phyloP scores from a whole-genome alignment of 1,140 invertebrate species.

The Caenorhabditis tropicalis region DNA sequence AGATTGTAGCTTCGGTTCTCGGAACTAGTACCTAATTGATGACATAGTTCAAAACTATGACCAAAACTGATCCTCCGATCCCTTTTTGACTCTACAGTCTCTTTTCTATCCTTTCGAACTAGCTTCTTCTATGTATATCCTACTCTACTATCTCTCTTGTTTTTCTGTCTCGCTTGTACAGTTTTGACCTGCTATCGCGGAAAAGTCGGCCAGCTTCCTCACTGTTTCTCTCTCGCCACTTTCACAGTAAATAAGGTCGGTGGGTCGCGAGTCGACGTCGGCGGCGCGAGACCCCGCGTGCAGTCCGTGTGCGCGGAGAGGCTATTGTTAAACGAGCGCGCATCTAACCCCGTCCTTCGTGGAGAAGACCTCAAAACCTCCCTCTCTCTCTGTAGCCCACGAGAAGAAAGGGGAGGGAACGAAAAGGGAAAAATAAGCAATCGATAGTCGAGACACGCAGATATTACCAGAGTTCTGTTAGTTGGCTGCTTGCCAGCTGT shows the following conservation, averaged over 20 bases:
- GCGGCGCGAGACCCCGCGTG: constrained; percentile 33
- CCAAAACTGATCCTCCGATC: not conserved
- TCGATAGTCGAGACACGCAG: constrained; percentile 38
- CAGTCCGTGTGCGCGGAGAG: constrained; percentile 17
- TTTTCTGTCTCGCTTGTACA: constrained; percentile 3
- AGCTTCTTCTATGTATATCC: not conserved
- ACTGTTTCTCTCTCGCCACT: constrained; percentile 9
- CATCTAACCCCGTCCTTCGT: constrained; percentile 2
- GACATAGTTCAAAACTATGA: not conserved
- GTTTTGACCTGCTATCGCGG: constrained; percentile 29
- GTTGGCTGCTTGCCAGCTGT: constrained; percentile 42
- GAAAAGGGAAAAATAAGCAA: constrained; percentile 1
- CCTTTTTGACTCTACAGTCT: not conserved
- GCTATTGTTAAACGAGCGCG: constrained; percentile 42
- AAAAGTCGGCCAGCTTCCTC: constrained; percentile 24
- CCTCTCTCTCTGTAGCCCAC: not conserved
- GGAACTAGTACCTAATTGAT: no score
- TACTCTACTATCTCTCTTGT: not conserved
- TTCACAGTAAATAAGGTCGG: constrained; percentile 41
- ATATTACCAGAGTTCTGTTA: constrained; percentile 44
- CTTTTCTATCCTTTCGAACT: not conserved
- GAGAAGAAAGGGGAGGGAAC: not conserved
- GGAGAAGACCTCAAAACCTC: constrained; percentile 11
- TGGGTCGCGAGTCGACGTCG: not conserved
- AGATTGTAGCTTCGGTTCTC: no score